Percentiles rank a stretch among this genome's conserved stretches.
Conservation (phyloP, 2,888 invertebrate genomes). For the Trichopoda pennipes region DNA sequence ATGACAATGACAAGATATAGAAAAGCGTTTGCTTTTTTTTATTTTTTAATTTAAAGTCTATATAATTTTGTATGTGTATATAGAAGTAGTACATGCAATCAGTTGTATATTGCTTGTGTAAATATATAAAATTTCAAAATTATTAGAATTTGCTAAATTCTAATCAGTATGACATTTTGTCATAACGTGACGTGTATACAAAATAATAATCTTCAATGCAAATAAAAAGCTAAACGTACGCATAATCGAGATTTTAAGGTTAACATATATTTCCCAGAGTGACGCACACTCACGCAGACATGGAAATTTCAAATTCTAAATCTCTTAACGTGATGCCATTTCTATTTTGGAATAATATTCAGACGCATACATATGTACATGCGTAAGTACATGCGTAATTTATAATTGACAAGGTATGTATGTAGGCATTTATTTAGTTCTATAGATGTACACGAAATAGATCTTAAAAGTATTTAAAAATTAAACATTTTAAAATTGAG, state of each 20-base stretch:
- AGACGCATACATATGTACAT: neutral
- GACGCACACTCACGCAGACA: conserved; percentile 14
- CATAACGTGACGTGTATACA: conserved; percentile 63
- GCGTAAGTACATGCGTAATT: no score
- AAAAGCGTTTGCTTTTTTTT: conserved; percentile 11
- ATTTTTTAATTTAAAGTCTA: conserved; percentile 9
- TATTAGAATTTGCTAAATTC: conserved; percentile 59
- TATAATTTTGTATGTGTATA: conserved; percentile 19
- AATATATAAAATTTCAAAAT: conserved; percentile 44
- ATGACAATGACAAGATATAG: conserved; percentile 30
- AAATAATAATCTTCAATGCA: conserved; percentile 39
- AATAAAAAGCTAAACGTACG: conserved; percentile 12
- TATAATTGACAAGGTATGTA: no score
- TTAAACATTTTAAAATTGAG: no score
- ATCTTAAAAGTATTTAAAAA: no score
- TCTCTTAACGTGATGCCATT: conserved; percentile 13
- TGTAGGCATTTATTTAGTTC: no score
- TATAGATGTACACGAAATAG: no score
- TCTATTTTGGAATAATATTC: conserved; percentile 5
- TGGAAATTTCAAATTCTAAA: conserved; percentile 31
- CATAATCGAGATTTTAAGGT: conserved; percentile 34
- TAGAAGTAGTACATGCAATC: conserved; percentile 38
- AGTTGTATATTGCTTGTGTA: conserved; percentile 42
- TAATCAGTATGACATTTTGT: conserved; percentile 66
- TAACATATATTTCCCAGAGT: conserved; percentile 40